These are phyloP conservation scores for Hirtodrosophila trivittata DNA, from an alignment of 2,888 invertebrate genomes.

Conservation along the genomic window DNA sequence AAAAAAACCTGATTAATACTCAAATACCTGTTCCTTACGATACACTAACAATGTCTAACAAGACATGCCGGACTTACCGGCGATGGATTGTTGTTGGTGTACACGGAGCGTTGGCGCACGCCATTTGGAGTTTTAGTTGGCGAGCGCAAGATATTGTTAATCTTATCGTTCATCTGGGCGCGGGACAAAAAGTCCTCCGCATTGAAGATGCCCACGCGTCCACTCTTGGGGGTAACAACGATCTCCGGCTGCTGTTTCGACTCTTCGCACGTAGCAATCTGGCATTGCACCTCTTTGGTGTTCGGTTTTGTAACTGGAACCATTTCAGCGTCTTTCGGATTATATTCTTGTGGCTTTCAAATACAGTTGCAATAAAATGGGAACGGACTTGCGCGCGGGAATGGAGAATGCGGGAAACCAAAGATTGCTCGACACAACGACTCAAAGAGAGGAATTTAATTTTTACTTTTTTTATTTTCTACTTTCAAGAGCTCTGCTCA, in stretches of 20 bases:
- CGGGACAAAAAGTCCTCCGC: conserved; percentile 82
- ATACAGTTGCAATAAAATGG: conserved; percentile 20
- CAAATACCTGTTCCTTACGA: too few species aligned
- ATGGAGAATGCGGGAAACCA: conserved; percentile 55
- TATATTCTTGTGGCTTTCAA: conserved; percentile 24
- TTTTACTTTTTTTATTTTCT: conserved; percentile 64
- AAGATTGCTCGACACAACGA: conserved; percentile 64
- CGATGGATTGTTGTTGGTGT: conserved; percentile 81
- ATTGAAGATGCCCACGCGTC: conserved; percentile 72
- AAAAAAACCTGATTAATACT: too few species aligned
- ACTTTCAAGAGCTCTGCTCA: conserved; percentile 68
- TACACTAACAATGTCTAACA: too few species aligned
- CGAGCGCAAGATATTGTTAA: conserved; percentile 81
- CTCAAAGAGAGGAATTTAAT: conserved; percentile 73
- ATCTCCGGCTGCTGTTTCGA: conserved; percentile 45
- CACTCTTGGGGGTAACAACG: conserved; percentile 60
- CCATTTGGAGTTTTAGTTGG: conserved; percentile 78
- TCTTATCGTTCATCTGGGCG: conserved; percentile 81
- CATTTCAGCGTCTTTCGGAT: conserved; percentile 30
- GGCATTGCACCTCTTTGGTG: conserved; percentile 64
- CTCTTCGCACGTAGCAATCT: conserved; percentile 57
- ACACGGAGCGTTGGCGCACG: conserved; percentile 82
- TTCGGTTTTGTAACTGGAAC: conserved; percentile 48
- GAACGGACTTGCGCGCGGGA: conserved; percentile 25
- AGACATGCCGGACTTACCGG: conserved; percentile 68